phyloP scores from a whole-genome alignment of 1,140 invertebrate genomes.

The Pseudomyrmex sp. region DNA sequence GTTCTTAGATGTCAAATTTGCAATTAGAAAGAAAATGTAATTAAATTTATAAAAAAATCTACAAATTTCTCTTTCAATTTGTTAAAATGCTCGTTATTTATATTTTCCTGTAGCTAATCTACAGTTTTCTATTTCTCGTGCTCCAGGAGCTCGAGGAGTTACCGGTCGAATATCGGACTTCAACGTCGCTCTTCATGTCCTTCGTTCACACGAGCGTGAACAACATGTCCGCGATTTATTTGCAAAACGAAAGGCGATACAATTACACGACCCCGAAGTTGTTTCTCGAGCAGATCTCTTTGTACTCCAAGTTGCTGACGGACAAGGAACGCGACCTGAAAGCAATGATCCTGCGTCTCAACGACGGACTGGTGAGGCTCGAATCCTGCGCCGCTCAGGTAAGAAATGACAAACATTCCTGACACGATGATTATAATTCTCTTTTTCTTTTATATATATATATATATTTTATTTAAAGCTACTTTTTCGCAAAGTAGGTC shows the following conservation, averaged over 20 bases:
- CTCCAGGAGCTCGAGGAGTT: conserved; percentile 77
- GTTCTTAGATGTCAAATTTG: no score
- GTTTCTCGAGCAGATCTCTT: conserved; percentile 96
- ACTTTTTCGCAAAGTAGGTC: conserved; percentile 82
- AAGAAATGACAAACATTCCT: not conserved
- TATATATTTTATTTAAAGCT: no score
- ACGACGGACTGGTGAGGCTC: conserved; percentile 95
- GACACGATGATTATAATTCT: not conserved
- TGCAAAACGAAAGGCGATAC: conserved; percentile 95
- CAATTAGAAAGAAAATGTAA: no score
- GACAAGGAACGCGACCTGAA: conserved; percentile 92
- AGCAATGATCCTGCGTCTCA: conserved; percentile 91
- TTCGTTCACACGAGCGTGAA: conserved; percentile 96
- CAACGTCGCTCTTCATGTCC: conserved; percentile 95
- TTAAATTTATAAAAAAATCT: not conserved
- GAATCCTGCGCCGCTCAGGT: conserved; percentile 93
- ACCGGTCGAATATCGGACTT: conserved; percentile 68
- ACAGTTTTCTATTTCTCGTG: conserved; percentile 5
- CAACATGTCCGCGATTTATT: conserved; percentile 92
- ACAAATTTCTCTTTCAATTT: not conserved
- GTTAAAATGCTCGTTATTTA: not conserved
- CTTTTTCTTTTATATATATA: not conserved
- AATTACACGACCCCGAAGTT: conserved; percentile 99
- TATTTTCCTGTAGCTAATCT: not conserved
- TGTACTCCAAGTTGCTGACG: conserved; percentile 93